These are phyloP conservation scores for Glaucopsyche alexis DNA, from an alignment of 2,888 invertebrate genomes.

Conservation along the genomic window DNA sequence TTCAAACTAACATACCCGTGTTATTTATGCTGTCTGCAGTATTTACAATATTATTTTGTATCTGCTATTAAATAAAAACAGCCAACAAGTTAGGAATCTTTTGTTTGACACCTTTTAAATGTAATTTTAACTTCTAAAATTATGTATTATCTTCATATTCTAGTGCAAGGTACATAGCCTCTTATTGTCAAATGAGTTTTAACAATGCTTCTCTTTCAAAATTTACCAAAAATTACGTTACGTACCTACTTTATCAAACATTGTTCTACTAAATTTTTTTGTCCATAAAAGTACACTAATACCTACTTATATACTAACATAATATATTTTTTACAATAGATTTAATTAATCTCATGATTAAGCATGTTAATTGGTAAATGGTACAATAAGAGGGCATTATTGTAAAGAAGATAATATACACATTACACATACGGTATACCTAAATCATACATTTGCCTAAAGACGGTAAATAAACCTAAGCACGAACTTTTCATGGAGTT, in stretches of 20 bases:
- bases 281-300: background rate
- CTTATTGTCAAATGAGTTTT: background rate
- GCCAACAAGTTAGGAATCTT: background rate
- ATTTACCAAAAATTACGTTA: background rate
- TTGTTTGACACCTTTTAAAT: background rate
- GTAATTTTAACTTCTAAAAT: background rate
- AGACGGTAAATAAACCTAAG: background rate
- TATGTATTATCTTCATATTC: background rate
- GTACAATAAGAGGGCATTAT: slow-evolving; percentile 17
- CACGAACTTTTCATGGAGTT: too few relatives aligned
- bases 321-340: background rate
- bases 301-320: too few relatives aligned
- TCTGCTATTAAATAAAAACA: background rate
- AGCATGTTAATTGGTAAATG: background rate
- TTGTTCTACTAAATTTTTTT: background rate
- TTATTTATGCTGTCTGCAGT: too few relatives aligned
- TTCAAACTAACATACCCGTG: background rate
- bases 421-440: background rate
- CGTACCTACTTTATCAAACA: background rate
- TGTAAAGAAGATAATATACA: background rate
- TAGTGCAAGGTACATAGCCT: background rate
- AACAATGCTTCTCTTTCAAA: background rate
- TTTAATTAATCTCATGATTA: background rate
- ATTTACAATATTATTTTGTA: too few relatives aligned
- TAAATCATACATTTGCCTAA: too few relatives aligned